Percentiles rank a stretch among this genome's conserved stretches.
Evolutionary conservation across 30 jellyfish, hydroid and myxozoan genomes (phyloP).

Genomic region (Hydractinia symbiolongicarpus): DNA sequence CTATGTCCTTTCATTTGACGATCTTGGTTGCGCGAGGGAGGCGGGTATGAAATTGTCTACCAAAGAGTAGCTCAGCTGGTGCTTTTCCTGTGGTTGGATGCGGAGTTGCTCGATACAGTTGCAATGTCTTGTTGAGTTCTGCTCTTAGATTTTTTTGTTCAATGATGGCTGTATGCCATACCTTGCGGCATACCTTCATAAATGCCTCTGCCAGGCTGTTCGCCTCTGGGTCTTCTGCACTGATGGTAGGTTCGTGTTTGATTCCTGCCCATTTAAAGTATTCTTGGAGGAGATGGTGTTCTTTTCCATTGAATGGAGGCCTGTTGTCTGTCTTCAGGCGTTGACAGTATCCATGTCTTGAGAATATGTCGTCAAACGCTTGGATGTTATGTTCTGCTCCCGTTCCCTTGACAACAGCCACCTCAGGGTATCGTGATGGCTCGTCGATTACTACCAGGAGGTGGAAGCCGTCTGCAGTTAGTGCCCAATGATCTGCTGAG

Average conservation of each 20-base stretch:
- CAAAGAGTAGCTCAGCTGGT: constrained; percentile 24
- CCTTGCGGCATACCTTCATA: constrained; percentile 29
- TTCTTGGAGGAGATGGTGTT: constrained; percentile 11
- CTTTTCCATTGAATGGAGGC: constrained; percentile 29
- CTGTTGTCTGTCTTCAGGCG: constrained; percentile 32
- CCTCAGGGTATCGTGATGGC: constrained; percentile 15
- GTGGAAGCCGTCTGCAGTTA: constrained; percentile 23
- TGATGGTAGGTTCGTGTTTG: constrained; percentile 18
- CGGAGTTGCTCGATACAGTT: constrained; percentile 13
- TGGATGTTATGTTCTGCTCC: constrained; percentile 30
- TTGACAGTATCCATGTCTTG: constrained; percentile 28
- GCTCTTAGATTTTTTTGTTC: background rate
- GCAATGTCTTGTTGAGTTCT: background rate
- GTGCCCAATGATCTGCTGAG: constrained; percentile 30
- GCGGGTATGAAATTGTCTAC: constrained; percentile 9
- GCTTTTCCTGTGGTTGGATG: constrained; percentile 19
- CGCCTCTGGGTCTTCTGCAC: constrained; percentile 34
- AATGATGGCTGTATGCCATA: constrained; percentile 31
- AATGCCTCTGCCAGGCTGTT: constrained; percentile 34
- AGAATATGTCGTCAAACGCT: constrained; percentile 23
- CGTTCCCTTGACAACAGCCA: constrained; percentile 23
- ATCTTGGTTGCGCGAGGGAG: background rate
- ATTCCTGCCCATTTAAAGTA: constrained; percentile 33
- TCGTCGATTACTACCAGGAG: constrained; percentile 28
- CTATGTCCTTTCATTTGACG: background rate